Evolutionary conservation across 2,888 invertebrate species (phyloP).

Genomic region (Aelia acuminata): DNA sequence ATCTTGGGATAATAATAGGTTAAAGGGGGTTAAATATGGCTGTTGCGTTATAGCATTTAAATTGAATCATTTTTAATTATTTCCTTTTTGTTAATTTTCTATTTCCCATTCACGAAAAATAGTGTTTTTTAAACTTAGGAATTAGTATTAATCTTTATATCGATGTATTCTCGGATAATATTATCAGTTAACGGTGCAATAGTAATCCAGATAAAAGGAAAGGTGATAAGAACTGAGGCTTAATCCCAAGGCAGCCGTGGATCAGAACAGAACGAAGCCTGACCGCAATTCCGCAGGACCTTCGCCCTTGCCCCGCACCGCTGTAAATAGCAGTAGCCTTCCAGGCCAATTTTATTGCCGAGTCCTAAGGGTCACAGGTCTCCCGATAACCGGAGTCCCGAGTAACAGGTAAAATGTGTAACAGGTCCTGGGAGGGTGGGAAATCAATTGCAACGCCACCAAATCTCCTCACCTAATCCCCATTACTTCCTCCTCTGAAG

Average conservation of each 20-base stretch:
- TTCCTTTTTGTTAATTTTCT: too few species aligned
- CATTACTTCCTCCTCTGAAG: not conserved
- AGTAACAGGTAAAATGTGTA: constrained; percentile 48
- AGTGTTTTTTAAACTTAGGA: too few species aligned
- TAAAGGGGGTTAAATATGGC: too few species aligned
- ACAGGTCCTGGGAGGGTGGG: not conserved
- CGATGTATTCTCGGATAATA: too few species aligned
- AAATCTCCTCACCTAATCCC: constrained; percentile 22
- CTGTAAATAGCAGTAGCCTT: not conserved
- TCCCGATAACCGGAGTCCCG: not conserved
- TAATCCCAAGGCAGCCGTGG: not conserved
- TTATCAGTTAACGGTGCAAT: not conserved
- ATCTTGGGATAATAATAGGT: too few species aligned
- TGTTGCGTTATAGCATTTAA: too few species aligned
- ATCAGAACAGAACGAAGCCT: not conserved
- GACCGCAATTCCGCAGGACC: not conserved
- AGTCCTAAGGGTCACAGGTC: not conserved
- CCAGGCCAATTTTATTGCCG: not conserved
- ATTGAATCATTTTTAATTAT: too few species aligned
- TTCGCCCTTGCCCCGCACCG: not conserved
- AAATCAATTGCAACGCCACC: constrained; percentile 37
- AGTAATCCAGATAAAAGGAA: not conserved
- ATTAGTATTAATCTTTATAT: too few species aligned
- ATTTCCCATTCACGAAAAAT: too few species aligned
- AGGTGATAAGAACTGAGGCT: not conserved